A percentile compares a stretch with the other conserved stretches of the same genome.
Conservation (phyloP, 2,888 invertebrate species). For the Aspidiotus destructor region DNA sequence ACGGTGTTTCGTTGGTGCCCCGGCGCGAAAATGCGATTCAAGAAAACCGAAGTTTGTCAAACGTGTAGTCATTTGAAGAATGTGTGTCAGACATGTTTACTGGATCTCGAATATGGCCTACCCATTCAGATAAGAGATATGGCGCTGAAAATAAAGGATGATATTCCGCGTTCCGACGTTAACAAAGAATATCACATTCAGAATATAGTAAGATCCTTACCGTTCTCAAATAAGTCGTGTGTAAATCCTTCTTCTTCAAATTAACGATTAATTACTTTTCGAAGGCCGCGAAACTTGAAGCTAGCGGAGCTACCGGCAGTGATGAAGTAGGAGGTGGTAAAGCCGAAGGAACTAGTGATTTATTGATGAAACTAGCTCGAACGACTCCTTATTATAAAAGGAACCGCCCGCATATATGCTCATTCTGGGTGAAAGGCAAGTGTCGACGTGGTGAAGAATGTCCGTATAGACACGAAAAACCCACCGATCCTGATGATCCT, state of each 20-base stretch:
- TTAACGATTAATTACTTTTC: not conserved
- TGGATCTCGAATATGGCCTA: slow-evolving; percentile 85
- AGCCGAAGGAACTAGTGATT: slow-evolving; percentile 67
- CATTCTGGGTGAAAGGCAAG: slow-evolving; percentile 98
- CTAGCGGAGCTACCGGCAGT: slow-evolving; percentile 43
- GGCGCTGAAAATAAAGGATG: slow-evolving; percentile 80
- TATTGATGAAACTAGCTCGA: slow-evolving; percentile 75
- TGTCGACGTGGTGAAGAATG: slow-evolving; percentile 93
- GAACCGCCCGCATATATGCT: slow-evolving; percentile 90
- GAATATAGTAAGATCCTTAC: slow-evolving; percentile 54
- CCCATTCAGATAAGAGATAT: slow-evolving; percentile 66
- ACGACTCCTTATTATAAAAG: slow-evolving; percentile 92
- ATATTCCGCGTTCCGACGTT: slow-evolving; percentile 84
- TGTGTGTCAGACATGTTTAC: slow-evolving; percentile 88
- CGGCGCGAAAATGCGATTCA: slow-evolving; percentile 88
- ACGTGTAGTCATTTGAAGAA: slow-evolving; percentile 91
- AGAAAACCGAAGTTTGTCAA: slow-evolving; percentile 93
- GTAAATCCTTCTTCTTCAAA: not conserved
- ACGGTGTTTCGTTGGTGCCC: slow-evolving; percentile 96
- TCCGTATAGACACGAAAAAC: slow-evolving; percentile 91
- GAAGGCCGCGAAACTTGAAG: slow-evolving; percentile 37
- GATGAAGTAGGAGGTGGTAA: slow-evolving; percentile 52
- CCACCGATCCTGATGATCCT: slow-evolving; percentile 94
- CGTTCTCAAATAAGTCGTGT: not conserved
- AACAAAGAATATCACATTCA: slow-evolving; percentile 92